Evolutionary conservation across 2,797 vertebrate species (phyloP), one percentile per base, ranked within the genome.

Genomic region (Rachycentron canadum): DNA sequence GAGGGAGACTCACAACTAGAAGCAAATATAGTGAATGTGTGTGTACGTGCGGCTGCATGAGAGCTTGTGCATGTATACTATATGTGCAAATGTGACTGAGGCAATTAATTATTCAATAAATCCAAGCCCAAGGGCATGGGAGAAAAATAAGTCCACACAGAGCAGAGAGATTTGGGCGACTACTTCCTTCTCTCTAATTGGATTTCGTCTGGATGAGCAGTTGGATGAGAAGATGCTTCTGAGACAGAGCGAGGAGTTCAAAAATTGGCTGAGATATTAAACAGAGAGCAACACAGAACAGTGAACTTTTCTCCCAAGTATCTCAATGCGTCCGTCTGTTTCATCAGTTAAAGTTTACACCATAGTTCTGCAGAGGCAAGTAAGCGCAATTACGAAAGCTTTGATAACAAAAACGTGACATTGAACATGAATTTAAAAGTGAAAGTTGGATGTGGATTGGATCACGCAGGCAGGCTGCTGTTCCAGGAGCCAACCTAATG

Each of bases 21-120:
- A 21, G 57, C 60, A 55, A 69, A 78, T 50, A 73, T n/a, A 34
- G 23, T 30, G 0, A 26, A 17, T 41, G 30, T 41, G 56, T 52
- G 21, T 45, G 69, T 68, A 23, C 0, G 28, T 36, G 57, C 17
- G 21, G 59, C 68, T 28, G 58, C 17, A 34, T 56, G 32, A 19
- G 58, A 41, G 60, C 19, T 21, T 25, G 40, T 0, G n/a, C 5
- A 69, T 41, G 56, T 49, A 58, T 38, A 36, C 38, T 62, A 70
- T 65, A 74, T 55, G 79, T 68, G 78, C 52, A 79, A 82, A 84
- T 86, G 70, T 78, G 76, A 58, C 55, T 4, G 55, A 82, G 76
- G 58, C 76, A 71, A 87, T 91, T 88, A 76, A 92, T 92, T 90
- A 90, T 87, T 90, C 82, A 91, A 72, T 88, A 80, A 88, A 86